Evolutionary conservation across 2,888 invertebrate genomes (phyloP).

Genomic region (Pogonocherus hispidulus): DNA sequence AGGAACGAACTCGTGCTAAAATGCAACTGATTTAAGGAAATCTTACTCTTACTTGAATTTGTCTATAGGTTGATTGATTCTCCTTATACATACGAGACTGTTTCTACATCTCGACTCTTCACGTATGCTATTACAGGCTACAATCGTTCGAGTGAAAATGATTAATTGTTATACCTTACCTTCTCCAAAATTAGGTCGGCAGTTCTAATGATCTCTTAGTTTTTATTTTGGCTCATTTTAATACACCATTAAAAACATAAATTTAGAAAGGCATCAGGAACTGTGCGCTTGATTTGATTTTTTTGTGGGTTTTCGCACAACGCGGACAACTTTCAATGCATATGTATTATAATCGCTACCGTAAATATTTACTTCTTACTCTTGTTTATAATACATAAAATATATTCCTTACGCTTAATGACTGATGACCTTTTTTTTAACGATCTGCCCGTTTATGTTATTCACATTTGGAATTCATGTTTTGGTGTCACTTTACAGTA

Average conservation of each 20-base stretch:
- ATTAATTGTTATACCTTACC: neutral
- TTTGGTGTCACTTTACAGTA: neutral
- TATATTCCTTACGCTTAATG: neutral
- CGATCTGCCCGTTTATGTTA: neutral
- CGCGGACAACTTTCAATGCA: neutral
- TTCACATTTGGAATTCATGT: neutral
- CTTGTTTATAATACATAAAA: neutral
- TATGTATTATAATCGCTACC: neutral
- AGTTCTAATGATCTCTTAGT: neutral
- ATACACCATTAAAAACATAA: neutral
- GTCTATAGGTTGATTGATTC: too few relatives aligned
- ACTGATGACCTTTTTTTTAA: neutral
- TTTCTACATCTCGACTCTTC: too few relatives aligned
- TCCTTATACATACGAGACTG: too few relatives aligned
- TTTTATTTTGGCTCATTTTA: neutral
- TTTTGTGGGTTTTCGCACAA: neutral
- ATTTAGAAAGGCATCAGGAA: slow-evolving; percentile 13
- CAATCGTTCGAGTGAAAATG: neutral
- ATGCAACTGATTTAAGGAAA: too few relatives aligned
- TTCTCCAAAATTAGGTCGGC: neutral
- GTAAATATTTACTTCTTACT: slow-evolving; percentile 5
- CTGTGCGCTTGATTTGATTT: neutral
- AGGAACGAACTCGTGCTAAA: too few relatives aligned
- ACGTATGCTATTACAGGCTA: neutral
- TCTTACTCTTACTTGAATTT: too few relatives aligned